These are phyloP conservation scores for Sebastes iracundus DNA, from an alignment of 2,797 vertebrate species.

Conservation along the genomic window DNA sequence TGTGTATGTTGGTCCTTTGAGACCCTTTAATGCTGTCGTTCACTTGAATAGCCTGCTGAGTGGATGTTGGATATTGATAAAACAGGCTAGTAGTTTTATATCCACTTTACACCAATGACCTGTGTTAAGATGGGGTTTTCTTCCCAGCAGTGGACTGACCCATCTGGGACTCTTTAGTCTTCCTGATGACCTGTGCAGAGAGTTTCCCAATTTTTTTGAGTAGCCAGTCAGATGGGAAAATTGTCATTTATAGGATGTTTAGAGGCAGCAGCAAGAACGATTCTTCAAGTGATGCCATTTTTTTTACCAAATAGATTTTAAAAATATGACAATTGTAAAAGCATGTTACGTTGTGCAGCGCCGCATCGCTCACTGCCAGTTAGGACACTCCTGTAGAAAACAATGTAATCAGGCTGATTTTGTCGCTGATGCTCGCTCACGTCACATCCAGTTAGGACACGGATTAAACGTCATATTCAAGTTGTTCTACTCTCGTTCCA, in stretches of 20 bases:
- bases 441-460: too few species aligned
- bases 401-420: too few species aligned
- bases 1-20: not conserved
- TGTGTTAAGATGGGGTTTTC: not conserved
- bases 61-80: slow-evolving; percentile 19
- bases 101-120: not conserved
- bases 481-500: not conserved
- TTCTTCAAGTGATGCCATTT: not conserved
- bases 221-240: not conserved
- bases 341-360: not conserved
- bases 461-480: not conserved
- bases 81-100: not conserved
- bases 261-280: not conserved
- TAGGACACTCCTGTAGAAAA: too few species aligned
- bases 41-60: not conserved
- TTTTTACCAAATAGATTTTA: not conserved
- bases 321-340: not conserved
- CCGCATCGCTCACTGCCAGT: too few species aligned
- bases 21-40: not conserved
- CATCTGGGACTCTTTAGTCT: not conserved
- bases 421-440: too few species aligned
- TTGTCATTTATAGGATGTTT: not conserved
- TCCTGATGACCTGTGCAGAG: not conserved
- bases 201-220: not conserved
- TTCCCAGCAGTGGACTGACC: not conserved